Evolutionary conservation across 2,113 vertebrate species (phyloP).

Genomic region (Maylandia zebra): DNA sequence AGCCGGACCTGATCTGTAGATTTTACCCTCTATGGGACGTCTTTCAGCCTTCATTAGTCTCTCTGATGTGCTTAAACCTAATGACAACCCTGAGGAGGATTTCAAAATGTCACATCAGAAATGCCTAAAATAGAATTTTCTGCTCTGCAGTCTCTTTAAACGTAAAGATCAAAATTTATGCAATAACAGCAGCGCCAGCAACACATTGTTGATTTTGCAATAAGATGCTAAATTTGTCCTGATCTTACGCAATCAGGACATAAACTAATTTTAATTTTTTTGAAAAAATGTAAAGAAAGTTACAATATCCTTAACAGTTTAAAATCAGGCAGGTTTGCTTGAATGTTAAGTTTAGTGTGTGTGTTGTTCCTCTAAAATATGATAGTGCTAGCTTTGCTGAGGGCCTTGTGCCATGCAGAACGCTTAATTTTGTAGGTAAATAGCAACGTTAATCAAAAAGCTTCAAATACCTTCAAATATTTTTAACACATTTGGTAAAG

Average conservation of each 20-base stretch:
- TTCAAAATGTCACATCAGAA: neutral
- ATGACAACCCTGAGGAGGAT: neutral
- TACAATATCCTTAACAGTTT: neutral
- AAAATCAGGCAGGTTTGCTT: neutral
- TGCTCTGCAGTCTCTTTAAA: neutral
- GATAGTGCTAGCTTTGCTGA: neutral
- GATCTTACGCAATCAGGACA: neutral
- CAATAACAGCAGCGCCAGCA: neutral
- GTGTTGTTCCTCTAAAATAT: neutral
- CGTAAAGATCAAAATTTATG: neutral
- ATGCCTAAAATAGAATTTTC: neutral
- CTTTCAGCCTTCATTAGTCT: neutral
- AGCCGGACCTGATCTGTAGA: neutral
- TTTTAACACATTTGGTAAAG: neutral
- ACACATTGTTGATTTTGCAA: constrained; percentile 1
- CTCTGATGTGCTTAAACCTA: neutral
- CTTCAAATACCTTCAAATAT: neutral
- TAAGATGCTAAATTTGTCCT: neutral
- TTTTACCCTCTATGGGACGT: neutral
- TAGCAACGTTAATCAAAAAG: neutral
- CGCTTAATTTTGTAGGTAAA: neutral
- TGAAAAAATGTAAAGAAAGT: neutral
- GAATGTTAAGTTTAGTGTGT: neutral
- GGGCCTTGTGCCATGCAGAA: neutral
- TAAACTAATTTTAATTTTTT: neutral